Percentiles rank a stretch among this genome's conserved stretches.
Evolutionary conservation across 2,888 invertebrate genomes (phyloP).

Genomic region (Cheilosia urbana): DNA sequence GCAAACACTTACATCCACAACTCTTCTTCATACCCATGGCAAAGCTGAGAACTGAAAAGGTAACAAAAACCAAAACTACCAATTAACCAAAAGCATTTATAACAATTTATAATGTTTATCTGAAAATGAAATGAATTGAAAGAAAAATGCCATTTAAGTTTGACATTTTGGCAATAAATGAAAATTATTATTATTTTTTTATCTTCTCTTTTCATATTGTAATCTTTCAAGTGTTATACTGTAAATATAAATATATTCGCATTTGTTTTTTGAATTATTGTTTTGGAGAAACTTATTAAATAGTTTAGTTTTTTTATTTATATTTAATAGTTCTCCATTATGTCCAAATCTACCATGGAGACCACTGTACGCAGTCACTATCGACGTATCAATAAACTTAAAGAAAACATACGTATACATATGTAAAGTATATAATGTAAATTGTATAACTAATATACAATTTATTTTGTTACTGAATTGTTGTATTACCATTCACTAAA

Average conservation of each 20-base stretch:
- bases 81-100: neutral
- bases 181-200: slow-evolving; percentile 32
- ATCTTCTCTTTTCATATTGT: slow-evolving; percentile 7
- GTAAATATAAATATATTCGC: slow-evolving; percentile 32
- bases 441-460: slow-evolving; percentile 32
- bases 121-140: slow-evolving; percentile 56
- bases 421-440: slow-evolving; percentile 23
- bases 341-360: slow-evolving; percentile 84
- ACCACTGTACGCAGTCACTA: slow-evolving; percentile 84
- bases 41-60: neutral
- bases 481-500: slow-evolving; percentile 67
- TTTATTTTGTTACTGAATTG: slow-evolving; percentile 38
- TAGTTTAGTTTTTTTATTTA: slow-evolving; percentile 73
- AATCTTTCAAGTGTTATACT: slow-evolving; percentile 35
- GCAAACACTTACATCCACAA: neutral
- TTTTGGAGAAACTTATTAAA: slow-evolving; percentile 77
- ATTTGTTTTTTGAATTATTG: slow-evolving; percentile 10
- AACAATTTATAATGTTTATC: slow-evolving; percentile 21
- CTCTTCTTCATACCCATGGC: slow-evolving; percentile 12
- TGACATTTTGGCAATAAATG: slow-evolving; percentile 58
- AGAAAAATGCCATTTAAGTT: slow-evolving; percentile 74
- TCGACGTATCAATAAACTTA: slow-evolving; percentile 63
- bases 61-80: neutral
- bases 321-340: slow-evolving; percentile 77
- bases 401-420: slow-evolving; percentile 23